Base-by-base conservation (phyloP, 2,888 invertebrate species). In the Girardia tigrina region DNA sequence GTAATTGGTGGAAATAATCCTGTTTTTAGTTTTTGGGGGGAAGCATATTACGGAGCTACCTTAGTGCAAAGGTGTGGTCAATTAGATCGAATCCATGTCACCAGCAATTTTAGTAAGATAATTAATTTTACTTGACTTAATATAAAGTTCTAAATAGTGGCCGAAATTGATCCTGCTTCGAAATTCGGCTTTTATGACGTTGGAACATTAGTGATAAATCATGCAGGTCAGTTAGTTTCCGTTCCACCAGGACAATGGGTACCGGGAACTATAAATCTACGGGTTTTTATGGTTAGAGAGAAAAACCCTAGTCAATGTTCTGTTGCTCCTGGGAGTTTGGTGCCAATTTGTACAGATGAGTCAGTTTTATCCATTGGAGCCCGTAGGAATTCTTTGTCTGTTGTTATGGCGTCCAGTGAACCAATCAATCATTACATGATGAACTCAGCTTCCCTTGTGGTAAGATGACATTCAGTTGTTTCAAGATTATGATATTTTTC, bases 41-140 rank as follows among this genome's bases (percentile, higher is more conserved):
- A 80, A 75, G 71, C 80, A 78, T 8, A 78, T 78, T 28, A 78
- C 75, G 72, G 79, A 79, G 79, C 80, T 79, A 6, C 78, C 79
- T 69, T 80, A 78, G 73, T 80, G 79, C 28, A 78, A 78, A 0
- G 79, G 77, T 4, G 79, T 75, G 0, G 78, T 74, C 70, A 79
- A 79, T 28, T 78, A 78, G 0, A 76, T 76, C 77, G 77, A 78
- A 16, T 79, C 77, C 1, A 73, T 70, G 76, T 79, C 69, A 29
- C 79, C 77, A 56, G 56, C n/a, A 56, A 56, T 16, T 56, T 56
- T 16, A 56, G 56, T 56, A 8, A 56, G n/a, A 8, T 56, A 12
- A 56, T 56, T n/a, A 16, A 56, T 56, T 4, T 20, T 20, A 12
- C 16, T 36, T 36, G 36, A 36, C 8, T 36, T 12, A 12, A 36